Conservation (phyloP, 2,888 invertebrate genomes). For the Sipha maydis region DNA sequence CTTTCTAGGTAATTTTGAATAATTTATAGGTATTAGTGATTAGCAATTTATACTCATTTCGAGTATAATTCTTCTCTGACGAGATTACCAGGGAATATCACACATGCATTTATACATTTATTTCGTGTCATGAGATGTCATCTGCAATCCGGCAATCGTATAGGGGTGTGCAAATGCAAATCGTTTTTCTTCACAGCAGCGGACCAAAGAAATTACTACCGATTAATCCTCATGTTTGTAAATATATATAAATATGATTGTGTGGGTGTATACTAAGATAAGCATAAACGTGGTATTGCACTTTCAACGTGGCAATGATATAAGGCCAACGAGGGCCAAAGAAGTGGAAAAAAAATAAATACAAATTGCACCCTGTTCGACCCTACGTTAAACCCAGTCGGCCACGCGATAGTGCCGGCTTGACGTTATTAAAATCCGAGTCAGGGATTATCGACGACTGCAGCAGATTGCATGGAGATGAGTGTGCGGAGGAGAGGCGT, state of each 20-base stretch:
- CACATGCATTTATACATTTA: not conserved
- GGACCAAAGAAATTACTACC: slow-evolving; percentile 35
- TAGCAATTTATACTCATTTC: no score
- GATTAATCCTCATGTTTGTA: slow-evolving; percentile 21
- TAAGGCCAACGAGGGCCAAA: not conserved
- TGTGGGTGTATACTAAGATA: not conserved
- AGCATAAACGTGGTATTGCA: not conserved
- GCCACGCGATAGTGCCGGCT: not conserved
- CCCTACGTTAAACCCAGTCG: slow-evolving; percentile 17
- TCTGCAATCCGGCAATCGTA: not conserved
- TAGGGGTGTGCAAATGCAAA: slow-evolving; percentile 16
- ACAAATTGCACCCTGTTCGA: not conserved
- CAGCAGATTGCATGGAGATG: not conserved
- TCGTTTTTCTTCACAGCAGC: not conserved
- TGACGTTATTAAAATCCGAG: slow-evolving; percentile 22
- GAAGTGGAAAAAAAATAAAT: not conserved
- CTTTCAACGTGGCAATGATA: slow-evolving; percentile 17
- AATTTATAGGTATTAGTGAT: no score
- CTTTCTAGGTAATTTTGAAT: no score
- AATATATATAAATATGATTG: not conserved
- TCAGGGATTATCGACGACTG: slow-evolving; percentile 45
- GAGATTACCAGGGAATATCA: not conserved
- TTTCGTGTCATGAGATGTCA: not conserved
- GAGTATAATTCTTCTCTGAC: not conserved
- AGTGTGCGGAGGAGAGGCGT: not conserved